Evolutionary conservation across 2,113 vertebrate species (phyloP).

Genomic region (Xenopus laevis): DNA sequence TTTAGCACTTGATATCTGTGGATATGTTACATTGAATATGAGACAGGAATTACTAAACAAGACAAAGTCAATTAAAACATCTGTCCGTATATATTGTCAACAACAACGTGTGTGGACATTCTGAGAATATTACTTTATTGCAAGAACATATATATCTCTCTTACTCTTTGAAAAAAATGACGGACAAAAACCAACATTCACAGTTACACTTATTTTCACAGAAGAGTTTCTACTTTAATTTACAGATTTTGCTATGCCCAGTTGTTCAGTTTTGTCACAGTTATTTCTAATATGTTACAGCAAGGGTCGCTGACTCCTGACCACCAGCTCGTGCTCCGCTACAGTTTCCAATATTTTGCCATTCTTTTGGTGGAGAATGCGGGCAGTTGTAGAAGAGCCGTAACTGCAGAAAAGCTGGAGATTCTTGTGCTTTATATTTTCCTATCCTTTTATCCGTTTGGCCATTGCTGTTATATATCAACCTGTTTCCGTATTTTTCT

Average conservation of each 20-base stretch:
- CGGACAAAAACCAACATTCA: constrained; percentile 83
- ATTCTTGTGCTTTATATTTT: constrained; percentile 46
- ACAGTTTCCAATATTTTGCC: background rate
- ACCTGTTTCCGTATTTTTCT: background rate
- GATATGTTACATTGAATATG: constrained; percentile 86
- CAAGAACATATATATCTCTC: constrained; percentile 76
- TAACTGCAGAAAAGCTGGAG: constrained; percentile 14
- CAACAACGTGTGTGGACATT: constrained; percentile 70
- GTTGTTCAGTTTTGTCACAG: constrained; percentile 61
- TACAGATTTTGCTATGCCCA: constrained; percentile 55
- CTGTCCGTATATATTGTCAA: constrained; percentile 62
- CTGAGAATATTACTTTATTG: constrained; percentile 94
- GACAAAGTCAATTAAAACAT: constrained; percentile 68
- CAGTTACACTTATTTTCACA: constrained; percentile 64
- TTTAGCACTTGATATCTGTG: constrained; percentile 14
- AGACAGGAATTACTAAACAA: constrained; percentile 83
- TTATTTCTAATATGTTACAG: constrained; percentile 42
- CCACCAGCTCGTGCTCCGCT: background rate
- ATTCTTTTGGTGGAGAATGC: background rate
- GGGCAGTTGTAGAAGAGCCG: constrained; percentile 47
- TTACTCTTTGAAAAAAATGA: constrained; percentile 73
- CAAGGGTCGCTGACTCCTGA: background rate
- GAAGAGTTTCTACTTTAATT: constrained; percentile 77
- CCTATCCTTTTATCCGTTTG: background rate
- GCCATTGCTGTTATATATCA: background rate